phyloP scores from a whole-genome alignment of 92 coral and sea anemone genomes.

The Chrysogorgia sp. region DNA sequence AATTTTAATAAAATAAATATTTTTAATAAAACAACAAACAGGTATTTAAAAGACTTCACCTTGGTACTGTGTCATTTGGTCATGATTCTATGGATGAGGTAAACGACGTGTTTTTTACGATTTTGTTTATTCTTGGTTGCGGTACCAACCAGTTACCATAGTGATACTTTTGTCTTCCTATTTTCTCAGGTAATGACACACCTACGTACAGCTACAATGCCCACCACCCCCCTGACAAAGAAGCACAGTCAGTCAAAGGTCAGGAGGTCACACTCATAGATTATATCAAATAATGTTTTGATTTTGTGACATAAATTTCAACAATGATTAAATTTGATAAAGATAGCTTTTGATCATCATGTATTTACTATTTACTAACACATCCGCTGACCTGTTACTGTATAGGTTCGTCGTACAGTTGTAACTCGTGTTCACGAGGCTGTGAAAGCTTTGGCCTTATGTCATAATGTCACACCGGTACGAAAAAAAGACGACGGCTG shows the following conservation, averaged over 20 bases:
- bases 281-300: no score
- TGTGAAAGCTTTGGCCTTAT: conserved; percentile 92
- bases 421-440: conserved; percentile 96
- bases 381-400: no score
- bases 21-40: conserved; percentile 17
- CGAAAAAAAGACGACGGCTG: conserved; percentile 59
- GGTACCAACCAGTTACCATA: neutral
- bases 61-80: conserved; percentile 96
- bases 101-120: conserved; percentile 10
- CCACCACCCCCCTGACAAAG: conserved; percentile 22
- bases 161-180: conserved; percentile 11
- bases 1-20: neutral
- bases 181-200: conserved; percentile 59
- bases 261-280: no score
- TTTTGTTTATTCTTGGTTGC: neutral
- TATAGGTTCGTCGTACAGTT: conserved; percentile 98
- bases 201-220: conserved; percentile 48
- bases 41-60: conserved; percentile 95
- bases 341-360: no score
- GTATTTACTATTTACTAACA: no score
- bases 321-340: no score
- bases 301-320: no score
- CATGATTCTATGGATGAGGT: conserved; percentile 99
- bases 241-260: conserved; percentile 52
- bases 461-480: conserved; percentile 98